Evolutionary conservation across 2,888 invertebrate species (phyloP), one percentile per base, ranked within the genome.

Genomic region (Dusona sp.): DNA sequence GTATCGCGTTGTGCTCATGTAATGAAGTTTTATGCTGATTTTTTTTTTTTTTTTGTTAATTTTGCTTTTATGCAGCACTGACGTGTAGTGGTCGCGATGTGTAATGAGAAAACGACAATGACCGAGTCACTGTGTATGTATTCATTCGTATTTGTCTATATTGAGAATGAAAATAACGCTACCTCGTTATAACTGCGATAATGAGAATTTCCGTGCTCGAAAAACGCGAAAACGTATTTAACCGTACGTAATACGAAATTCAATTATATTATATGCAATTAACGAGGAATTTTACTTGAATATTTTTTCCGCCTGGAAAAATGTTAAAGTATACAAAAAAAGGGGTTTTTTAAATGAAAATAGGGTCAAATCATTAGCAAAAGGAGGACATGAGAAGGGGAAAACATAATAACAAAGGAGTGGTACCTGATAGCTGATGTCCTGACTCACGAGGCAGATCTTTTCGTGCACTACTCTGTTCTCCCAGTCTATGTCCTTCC

Each of bases 401-500:
- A 42, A 42, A 42, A 42, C 42, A 11, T 13, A 42, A 48, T 22
- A 45, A 16, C 13, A 13, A 51, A 25, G 38, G 16, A 7, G 6
- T 16, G 36, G 9, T 90, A 92, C 93, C 92, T 93, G 93, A 93
- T 97, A 97, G 88, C 96, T 96, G 87, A 97, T 95, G 92, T 98
- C 98, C 93, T 98, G 98, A 91, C 97, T 98, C 89, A 98, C 97
- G 80, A 98, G 95, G 93, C 97, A 97, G 89, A 96, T 95, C 90
- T 96, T 95, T 91, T 97, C 96, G 90, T 96, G 95, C 54, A 96
- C 95, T 33, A 96, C 94, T 67, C 96, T 93, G 22, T 95, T 93
- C 87, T 95, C 94, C 95, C 96, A 96, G 25, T 95, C 95, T 0
- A 95, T 95, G 92, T 96, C 96, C 92, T 98, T 98, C 98, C 98